A percentile compares a stretch with the other conserved stretches of the same genome.
Evolutionary conservation across 2,888 invertebrate species (phyloP).

Genomic region (Campaea margaritaria): DNA sequence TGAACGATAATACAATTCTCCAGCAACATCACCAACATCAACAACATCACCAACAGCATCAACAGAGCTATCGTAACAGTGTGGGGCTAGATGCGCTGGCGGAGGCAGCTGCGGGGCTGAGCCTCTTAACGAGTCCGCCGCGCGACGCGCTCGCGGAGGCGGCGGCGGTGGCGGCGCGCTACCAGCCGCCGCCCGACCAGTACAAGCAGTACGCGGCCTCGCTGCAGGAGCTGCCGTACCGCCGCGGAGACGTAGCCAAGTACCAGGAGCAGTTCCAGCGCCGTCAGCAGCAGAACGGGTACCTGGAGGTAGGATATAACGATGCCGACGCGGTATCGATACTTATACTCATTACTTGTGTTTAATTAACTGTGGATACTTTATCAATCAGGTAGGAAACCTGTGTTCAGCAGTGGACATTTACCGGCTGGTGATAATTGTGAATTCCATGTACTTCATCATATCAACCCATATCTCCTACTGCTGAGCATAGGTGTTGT

Average conservation of each 20-base stretch:
- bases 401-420: too few species aligned
- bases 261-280: conserved; percentile 70
- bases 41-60: conserved; percentile 43
- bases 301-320: conserved; percentile 6
- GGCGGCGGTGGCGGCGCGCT: conserved; percentile 11
- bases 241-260: conserved; percentile 55
- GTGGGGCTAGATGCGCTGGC: conserved; percentile 35
- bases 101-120: conserved; percentile 41
- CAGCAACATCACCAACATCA: conserved; percentile 65
- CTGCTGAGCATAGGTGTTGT: too few species aligned
- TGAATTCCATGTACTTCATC: too few species aligned
- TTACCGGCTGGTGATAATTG: too few species aligned
- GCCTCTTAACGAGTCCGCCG: conserved; percentile 29
- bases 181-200: conserved; percentile 33
- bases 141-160: conserved; percentile 25
- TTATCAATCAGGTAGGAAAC: too few species aligned
- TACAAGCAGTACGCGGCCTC: conserved; percentile 30
- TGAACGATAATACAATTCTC: conserved; percentile 60
- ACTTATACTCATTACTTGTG: too few species aligned
- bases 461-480: too few species aligned
- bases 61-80: conserved; percentile 36
- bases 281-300: conserved; percentile 46
- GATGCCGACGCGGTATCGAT: too few species aligned
- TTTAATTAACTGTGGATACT: too few species aligned
- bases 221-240: conserved; percentile 28